Evolutionary conservation across 2,113 vertebrate genomes (phyloP).

Genomic region (Tauraco erythrolophus): DNA sequence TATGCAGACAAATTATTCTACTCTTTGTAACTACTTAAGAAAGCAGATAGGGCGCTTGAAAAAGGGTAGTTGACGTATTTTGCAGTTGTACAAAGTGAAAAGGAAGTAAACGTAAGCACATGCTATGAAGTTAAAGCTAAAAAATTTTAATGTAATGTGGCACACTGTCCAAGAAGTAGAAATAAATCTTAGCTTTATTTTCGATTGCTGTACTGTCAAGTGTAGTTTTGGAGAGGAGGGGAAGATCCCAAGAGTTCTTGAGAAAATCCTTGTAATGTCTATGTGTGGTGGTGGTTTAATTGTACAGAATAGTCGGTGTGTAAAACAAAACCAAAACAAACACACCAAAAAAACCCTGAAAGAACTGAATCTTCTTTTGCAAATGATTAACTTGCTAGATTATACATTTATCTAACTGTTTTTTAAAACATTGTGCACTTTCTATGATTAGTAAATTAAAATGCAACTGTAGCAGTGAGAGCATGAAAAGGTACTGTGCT

Average conservation of each 20-base stretch:
- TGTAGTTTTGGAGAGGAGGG: neutral
- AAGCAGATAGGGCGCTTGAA: neutral
- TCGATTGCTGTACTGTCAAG: neutral
- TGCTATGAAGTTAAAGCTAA: neutral
- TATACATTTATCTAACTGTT: neutral
- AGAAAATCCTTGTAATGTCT: neutral
- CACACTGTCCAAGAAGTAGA: neutral
- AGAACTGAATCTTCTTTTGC: neutral
- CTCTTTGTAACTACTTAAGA: neutral
- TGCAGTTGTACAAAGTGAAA: neutral
- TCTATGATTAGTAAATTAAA: neutral
- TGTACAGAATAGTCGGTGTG: neutral
- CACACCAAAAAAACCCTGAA: fast-evolving
- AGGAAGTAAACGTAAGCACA: neutral
- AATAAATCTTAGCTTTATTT: neutral
- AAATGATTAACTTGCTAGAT: neutral
- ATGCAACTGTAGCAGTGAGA: neutral
- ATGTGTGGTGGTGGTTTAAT: neutral
- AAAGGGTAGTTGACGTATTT: neutral
- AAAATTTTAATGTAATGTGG: neutral
- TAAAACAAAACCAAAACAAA: neutral
- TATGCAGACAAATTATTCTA: neutral
- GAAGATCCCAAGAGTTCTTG: neutral
- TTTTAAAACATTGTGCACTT: neutral
- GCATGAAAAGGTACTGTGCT: neutral